Percentiles rank a stretch among this genome's conserved stretches.
These are phyloP conservation scores for Clytia hemisphaerica DNA, from an alignment of 30 jellyfish, hydroid and myxozoan genomes.

Conservation along the genomic window DNA sequence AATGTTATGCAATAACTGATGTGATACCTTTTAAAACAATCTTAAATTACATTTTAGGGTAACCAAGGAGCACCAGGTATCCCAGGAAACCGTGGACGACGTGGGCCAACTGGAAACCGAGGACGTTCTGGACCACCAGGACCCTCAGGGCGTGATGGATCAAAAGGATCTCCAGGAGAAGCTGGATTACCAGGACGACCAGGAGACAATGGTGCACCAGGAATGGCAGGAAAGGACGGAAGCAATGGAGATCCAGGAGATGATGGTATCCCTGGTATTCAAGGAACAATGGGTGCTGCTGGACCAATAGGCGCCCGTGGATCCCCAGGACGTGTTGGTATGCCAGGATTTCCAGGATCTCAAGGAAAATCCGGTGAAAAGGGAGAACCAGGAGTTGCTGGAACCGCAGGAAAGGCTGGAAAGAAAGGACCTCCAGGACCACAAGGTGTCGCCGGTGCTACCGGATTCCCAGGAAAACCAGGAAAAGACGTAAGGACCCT, in stretches of 20 bases:
- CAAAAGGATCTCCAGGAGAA: constrained; percentile 52
- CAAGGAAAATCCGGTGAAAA: constrained; percentile 62
- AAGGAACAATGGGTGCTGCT: constrained; percentile 57
- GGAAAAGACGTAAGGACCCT: constrained; percentile 64
- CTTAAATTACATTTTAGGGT: constrained; percentile 30
- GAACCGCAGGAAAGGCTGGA: constrained; percentile 25
- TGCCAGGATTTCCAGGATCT: constrained; percentile 66
- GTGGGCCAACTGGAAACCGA: constrained; percentile 39
- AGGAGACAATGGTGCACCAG: constrained; percentile 69
- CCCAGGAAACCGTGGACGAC: constrained; percentile 29
- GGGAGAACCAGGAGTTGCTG: constrained; percentile 41
- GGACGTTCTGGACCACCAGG: constrained; percentile 52
- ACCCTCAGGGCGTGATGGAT: constrained; percentile 35
- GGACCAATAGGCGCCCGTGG: constrained; percentile 58
- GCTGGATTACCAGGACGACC: constrained; percentile 45
- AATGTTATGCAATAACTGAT: no score
- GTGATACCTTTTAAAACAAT: no score
- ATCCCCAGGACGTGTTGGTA: constrained; percentile 71
- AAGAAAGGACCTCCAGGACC: constrained; percentile 56
- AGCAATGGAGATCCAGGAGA: constrained; percentile 58
- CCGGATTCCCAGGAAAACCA: constrained; percentile 50
- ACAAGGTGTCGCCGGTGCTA: constrained; percentile 49
- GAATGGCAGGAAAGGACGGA: constrained; percentile 51
- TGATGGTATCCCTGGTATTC: constrained; percentile 57
- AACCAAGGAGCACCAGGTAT: constrained; percentile 32